Evolutionary conservation across 2,113 vertebrate species (phyloP), one percentile per base, ranked within the genome.

Genomic region (Dolichallabes microphthalmus): DNA sequence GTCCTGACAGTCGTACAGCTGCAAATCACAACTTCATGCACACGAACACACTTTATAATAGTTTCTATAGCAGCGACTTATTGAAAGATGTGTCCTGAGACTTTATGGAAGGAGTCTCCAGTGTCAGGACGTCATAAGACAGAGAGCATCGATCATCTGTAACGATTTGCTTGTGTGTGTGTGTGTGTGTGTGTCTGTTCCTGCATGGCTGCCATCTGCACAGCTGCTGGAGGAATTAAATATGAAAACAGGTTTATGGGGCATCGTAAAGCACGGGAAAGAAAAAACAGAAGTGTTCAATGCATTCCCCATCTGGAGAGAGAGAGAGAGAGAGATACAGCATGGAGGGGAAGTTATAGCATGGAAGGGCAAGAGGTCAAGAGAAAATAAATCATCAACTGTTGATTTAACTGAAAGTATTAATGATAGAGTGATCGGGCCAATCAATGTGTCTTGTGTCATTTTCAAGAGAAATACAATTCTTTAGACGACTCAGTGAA

Each of bases 241-340:
- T 93, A 94, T 94, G 91, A 94, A 94, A 93, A 90, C 92, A 89
- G 76, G 87, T 94, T 93, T 94, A 93, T 78, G 83, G 75, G 45
- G 74, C 50, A 73, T 60, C 76, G 82, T 83, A 87, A 87, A 79
- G 30, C 55, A 83, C 5, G 85, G 76, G 82, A 57, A 32, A 13
- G 69, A 63, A 27, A 30, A 82, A 58, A 91, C 88, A 63, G 82
- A 84, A 88, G 83, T 80, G 20, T 52, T 78, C 50, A 69, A 77
- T 78, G 63, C 83, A 69, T 55, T 45, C n/a, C 52, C 83, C 75
- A 85, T 57, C 83, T 85, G 83, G 45, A 27, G 74, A 93, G 93
- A 93, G 86, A 89, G 88, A 32, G 19, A 55, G 74, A 55, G 50
- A 15, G 45, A 11, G 45, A 2, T 53, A 82, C 15, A 35, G 80